Base-by-base conservation (phyloP, 2,888 invertebrate species). In the Xanthia icteritia region DNA sequence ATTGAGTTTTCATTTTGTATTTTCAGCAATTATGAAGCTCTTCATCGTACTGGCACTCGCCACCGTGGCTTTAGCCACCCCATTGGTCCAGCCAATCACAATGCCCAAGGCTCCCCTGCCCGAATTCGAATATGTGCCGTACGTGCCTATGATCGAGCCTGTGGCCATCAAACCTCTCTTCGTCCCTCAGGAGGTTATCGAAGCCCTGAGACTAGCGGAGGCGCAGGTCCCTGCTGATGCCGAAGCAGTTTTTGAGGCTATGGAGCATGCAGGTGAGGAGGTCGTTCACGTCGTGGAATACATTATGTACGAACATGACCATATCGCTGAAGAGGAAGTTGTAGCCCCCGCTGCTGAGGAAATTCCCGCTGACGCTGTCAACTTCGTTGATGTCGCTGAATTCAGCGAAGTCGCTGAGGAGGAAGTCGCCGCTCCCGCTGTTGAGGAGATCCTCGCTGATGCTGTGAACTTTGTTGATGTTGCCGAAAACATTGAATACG, bases 1-100 rank as follows among this genome's bases (percentile, higher is more conserved):
- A 60, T 31, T 61, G 2, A 66, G 4, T 36, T 27, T n/a, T 63
- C 13, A 1, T 71, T 73, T 85, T 79, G 65, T 74, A 36, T 67
- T 93, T 93, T 70, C 92, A 94, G 93, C 79, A 93, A 83, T 72
- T 64, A 96, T 96, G 96, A 95, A 94, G 88, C 71, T 93, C n/a
- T 36, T 96, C 15, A 83, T 95, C 68, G 91, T 89, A 17, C 84
- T 95, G 61, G 91, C 94, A 27, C 89, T 95, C 31, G 74, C 95
- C 79, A 92, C 94, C 5, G 90, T 91, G 83, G 93, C 91, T 36
- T 77, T 91, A 36, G 94, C 94, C 71, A 70, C 84, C 39, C 92
- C 91, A 1, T 71, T 83, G 51, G 72, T 82, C 42, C 66, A 71
- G 58, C 86, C 90, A 4, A 65, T 88, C 23, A 51, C 67, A 6